Evolutionary conservation across 1,140 invertebrate genomes (phyloP), one percentile per base, ranked within the genome.

Genomic region (Brachionus rubens): DNA sequence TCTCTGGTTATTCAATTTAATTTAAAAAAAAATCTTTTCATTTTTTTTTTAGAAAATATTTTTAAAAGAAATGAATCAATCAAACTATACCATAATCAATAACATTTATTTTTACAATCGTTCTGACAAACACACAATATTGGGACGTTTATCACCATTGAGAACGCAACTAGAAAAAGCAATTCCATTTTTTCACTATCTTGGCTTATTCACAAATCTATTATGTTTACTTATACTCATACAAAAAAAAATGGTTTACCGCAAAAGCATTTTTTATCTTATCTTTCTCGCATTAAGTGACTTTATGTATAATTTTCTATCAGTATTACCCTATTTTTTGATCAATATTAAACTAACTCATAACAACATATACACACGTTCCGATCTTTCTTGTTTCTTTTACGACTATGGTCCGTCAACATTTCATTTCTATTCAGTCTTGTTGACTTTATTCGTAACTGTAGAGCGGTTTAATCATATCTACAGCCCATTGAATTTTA

Each of bases 301-400:
- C 24, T 65, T 65, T 24, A 43, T 65, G 59, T 65, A 65, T 36
- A 65, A 65, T 26, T 65, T 65, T 65, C 43, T 65, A 41, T 43
- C 59, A 36, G 59, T 43, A 14, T 43, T 65, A 41, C 59, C 59
- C 10, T 43, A 65, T 46, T 65, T 65, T 65, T 28, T 65, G 0
- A 65, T 43, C 9, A 10, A 43, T 9, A 43, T 65, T 4, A 65
- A 40, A 43, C 24, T 65, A n/a, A 10, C 19, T 10, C 14, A 14
- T 24, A 10, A 43, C 40, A 43, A 65, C 24, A 43, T 65, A 19
- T 65, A 43, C 40, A 65, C 41, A 65, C 7, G 7, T 19, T 43
- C 33, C 40, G 10, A 65, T 24, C 28, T 43, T 24, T 65, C 59
- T 0, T 65, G 59, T 41, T 65, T 65, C 43, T 65, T 65, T 24